A percentile compares a stretch with the other conserved stretches of the same genome.
Evolutionary conservation across 2,113 vertebrate genomes (phyloP).

Genomic region (Rhodinocichla rosea): DNA sequence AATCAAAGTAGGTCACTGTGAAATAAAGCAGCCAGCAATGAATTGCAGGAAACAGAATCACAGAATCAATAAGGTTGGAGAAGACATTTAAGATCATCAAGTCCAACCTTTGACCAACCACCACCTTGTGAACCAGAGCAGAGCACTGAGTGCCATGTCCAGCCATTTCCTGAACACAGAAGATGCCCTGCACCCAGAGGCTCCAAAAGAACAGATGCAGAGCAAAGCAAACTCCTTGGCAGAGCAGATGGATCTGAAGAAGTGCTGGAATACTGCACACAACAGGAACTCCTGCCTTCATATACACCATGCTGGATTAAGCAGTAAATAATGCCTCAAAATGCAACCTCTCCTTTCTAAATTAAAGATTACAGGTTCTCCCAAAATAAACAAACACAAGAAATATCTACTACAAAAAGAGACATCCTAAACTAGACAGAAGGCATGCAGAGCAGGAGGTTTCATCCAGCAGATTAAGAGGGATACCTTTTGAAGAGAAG

Average conservation of each 20-base stretch:
- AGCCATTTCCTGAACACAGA: neutral
- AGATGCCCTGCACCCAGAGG: neutral
- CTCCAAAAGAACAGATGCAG: neutral
- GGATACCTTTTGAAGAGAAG: neutral
- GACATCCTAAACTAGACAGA: neutral
- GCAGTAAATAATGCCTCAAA: neutral
- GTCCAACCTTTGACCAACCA: neutral
- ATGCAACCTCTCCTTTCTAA: neutral
- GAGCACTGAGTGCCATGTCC: neutral
- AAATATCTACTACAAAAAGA: neutral
- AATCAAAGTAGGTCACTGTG: constrained; percentile 37
- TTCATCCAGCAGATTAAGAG: neutral
- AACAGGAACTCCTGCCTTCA: neutral
- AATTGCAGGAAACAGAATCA: neutral
- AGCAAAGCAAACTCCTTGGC: neutral
- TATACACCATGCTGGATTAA: neutral
- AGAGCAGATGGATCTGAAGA: neutral
- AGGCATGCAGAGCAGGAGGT: neutral
- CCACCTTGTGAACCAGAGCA: neutral
- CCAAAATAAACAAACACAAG: neutral
- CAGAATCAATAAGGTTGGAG: neutral
- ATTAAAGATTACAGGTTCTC: neutral
- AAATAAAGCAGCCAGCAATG: neutral
- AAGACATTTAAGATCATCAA: neutral
- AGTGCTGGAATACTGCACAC: neutral